Evolutionary conservation across 2,888 invertebrate genomes (phyloP).

Genomic region (Melanotus villosus): DNA sequence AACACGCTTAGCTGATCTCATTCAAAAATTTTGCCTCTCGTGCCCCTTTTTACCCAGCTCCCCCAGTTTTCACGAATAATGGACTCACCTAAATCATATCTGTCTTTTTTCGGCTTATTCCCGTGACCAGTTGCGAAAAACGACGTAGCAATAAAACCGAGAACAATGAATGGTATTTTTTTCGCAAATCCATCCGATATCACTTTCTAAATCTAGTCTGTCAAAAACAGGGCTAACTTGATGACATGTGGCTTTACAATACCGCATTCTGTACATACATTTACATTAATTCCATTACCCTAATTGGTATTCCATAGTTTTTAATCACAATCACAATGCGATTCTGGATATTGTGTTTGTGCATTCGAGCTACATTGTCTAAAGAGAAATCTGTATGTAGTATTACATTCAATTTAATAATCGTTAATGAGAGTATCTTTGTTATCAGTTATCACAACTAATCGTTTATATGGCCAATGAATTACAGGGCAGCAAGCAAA

Average conservation of each 20-base stretch:
- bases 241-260: constrained; percentile 64
- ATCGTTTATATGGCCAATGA: no score
- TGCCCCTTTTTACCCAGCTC: constrained; percentile 56
- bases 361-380: constrained; percentile 29
- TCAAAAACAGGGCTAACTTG: constrained; percentile 56
- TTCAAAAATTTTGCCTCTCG: constrained; percentile 68
- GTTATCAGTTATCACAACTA: no score
- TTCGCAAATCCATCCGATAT: constrained; percentile 50
- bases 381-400: neutral
- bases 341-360: constrained; percentile 45
- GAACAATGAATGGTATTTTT: constrained; percentile 37
- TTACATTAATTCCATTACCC: constrained; percentile 66
- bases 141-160: constrained; percentile 43
- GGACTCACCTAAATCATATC: constrained; percentile 47
- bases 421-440: no score
- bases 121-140: constrained; percentile 20
- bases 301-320: constrained; percentile 58
- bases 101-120: constrained; percentile 38
- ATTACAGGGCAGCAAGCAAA: no score
- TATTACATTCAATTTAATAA: neutral
- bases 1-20: constrained; percentile 77
- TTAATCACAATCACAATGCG: constrained; percentile 47
- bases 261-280: constrained; percentile 63
- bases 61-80: constrained; percentile 52
- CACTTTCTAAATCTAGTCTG: constrained; percentile 54